Conservation (phyloP, 2,113 vertebrate genomes). For the Leptobrachium leishanense region DNA sequence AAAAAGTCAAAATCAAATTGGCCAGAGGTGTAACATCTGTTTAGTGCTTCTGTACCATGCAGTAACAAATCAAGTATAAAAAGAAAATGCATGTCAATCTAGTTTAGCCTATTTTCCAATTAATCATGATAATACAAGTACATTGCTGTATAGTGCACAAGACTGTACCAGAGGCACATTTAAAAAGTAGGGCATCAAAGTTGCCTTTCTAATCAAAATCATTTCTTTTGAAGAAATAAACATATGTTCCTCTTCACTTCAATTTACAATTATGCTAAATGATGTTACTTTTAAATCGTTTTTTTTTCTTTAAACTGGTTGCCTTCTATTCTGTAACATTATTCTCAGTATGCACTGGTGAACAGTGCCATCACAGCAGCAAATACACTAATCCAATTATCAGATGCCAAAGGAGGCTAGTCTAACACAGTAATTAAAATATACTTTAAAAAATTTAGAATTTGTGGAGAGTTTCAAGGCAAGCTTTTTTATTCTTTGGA, state of each 20-base stretch:
- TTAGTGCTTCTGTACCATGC: conserved; percentile 14
- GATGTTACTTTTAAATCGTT: conserved; percentile 6
- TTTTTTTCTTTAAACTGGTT: conserved; percentile 13
- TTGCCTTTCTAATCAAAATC: conserved; percentile 37
- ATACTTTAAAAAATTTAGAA: too few relatives aligned
- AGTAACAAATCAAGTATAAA: conserved; percentile 30
- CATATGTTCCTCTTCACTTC: conserved; percentile 29
- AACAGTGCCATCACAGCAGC: background rate
- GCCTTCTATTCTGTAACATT: background rate
- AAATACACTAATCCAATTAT: too few relatives aligned
- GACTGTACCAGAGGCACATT: conserved; percentile 36
- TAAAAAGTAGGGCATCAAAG: conserved; percentile 40
- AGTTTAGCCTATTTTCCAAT: conserved; percentile 40
- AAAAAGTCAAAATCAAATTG: conserved; percentile 20
- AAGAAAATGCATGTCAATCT: conserved; percentile 32
- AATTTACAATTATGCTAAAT: conserved; percentile 26
- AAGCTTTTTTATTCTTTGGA: too few relatives aligned
- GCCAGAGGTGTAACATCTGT: conserved; percentile 42
- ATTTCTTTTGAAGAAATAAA: conserved; percentile 40
- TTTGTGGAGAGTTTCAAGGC: too few relatives aligned
- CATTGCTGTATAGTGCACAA: conserved; percentile 32
- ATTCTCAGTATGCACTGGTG: background rate
- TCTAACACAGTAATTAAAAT: too few relatives aligned
- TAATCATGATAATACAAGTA: conserved; percentile 34
- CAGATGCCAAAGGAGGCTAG: too few relatives aligned